These are phyloP conservation scores for Pseudomyrmex pallidus DNA, from an alignment of 1,140 invertebrate species.

Conservation along the genomic window DNA sequence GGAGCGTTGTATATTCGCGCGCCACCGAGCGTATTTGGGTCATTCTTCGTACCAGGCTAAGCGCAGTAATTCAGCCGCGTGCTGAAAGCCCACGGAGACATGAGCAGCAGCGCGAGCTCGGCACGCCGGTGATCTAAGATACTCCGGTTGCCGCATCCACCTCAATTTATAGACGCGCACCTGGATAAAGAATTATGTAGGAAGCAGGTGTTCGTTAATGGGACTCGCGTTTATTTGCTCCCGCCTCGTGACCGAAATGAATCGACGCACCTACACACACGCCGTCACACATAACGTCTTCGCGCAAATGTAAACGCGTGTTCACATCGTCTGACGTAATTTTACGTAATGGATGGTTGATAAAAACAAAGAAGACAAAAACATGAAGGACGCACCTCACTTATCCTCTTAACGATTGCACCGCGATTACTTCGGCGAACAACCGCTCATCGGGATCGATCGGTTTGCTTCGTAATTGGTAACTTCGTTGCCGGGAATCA, in stretches of 20 bases:
- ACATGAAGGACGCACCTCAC: not conserved
- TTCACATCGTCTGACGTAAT: constrained; percentile 12
- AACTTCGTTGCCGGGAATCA: constrained; percentile 41
- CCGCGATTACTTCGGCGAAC: not conserved
- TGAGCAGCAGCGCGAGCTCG: constrained; percentile 18
- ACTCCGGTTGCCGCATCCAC: constrained; percentile 43
- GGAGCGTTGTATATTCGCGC: not conserved
- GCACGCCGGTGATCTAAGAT: constrained; percentile 61
- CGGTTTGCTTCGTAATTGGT: constrained; percentile 54
- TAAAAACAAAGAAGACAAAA: not conserved
- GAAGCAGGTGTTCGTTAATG: constrained; percentile 66
- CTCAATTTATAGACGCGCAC: constrained; percentile 71
- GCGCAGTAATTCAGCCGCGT: constrained; percentile 50
- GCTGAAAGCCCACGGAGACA: constrained; percentile 45
- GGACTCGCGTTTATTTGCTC: constrained; percentile 50
- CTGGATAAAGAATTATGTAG: constrained; percentile 70
- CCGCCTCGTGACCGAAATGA: constrained; percentile 3
- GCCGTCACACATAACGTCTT: not conserved
- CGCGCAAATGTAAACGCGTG: not conserved
- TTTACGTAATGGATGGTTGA: not conserved
- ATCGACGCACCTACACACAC: constrained; percentile 20
- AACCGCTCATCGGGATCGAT: constrained; percentile 35
- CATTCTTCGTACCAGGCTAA: constrained; percentile 30
- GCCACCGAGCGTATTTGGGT: constrained; percentile 28
- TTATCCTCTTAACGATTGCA: not conserved